Percentiles rank a stretch among this genome's conserved stretches.
phyloP scores from a whole-genome alignment of 2,797 vertebrate species.

The Pachyuromys duprasi region DNA sequence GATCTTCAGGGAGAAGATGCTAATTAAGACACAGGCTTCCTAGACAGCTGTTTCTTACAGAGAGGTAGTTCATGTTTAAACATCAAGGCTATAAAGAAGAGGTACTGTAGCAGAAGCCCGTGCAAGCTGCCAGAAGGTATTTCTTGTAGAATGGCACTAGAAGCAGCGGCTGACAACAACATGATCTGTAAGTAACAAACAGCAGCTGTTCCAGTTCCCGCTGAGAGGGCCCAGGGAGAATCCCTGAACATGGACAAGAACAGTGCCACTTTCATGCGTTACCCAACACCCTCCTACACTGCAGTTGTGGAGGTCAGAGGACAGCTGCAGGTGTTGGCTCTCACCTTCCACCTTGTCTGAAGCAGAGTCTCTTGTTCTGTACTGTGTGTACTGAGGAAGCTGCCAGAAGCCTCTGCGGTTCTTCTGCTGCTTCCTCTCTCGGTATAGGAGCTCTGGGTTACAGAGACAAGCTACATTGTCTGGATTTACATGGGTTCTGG shows the following conservation, averaged over 20 bases:
- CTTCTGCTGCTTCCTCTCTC: background rate
- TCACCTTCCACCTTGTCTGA: background rate
- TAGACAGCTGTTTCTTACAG: constrained; percentile 83
- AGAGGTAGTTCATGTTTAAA: constrained; percentile 77
- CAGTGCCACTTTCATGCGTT: constrained; percentile 42
- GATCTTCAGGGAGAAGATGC: constrained; percentile 79
- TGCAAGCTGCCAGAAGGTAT: constrained; percentile 61
- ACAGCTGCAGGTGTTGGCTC: background rate
- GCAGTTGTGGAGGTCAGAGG: background rate
- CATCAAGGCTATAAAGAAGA: constrained; percentile 65
- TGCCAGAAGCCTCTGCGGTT: background rate
- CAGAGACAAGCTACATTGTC: background rate
- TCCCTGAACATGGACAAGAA: background rate
- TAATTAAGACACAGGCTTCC: constrained; percentile 85
- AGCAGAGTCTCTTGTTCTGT: background rate
- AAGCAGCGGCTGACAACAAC: background rate
- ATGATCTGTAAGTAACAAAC: constrained; percentile 57
- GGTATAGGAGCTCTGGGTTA: background rate
- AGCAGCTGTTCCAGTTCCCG: background rate
- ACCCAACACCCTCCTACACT: constrained; percentile 59
- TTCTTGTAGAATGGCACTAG: constrained; percentile 60
- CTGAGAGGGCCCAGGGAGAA: constrained; percentile 24
- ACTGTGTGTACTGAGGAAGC: no score
- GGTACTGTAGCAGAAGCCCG: background rate
- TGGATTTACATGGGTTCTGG: background rate